These are phyloP conservation scores for Drosophila conformis DNA, from an alignment of 2,888 invertebrate genomes.

Conservation along the genomic window DNA sequence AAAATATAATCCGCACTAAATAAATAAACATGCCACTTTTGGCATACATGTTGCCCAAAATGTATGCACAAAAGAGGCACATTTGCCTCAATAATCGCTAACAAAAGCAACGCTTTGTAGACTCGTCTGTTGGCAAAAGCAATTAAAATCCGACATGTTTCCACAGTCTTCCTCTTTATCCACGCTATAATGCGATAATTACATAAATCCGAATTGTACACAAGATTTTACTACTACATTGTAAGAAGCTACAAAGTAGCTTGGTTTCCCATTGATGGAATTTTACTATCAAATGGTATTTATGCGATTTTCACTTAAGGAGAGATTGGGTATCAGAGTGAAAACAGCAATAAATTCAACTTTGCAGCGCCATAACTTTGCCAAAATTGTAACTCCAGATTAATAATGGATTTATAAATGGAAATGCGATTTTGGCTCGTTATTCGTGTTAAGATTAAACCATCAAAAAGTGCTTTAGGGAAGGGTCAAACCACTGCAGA, in stretches of 20 bases:
- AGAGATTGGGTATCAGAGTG: background rate
- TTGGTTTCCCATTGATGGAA: background rate
- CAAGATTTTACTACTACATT: background rate
- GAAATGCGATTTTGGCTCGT: too few relatives aligned
- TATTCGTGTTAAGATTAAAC: too few relatives aligned
- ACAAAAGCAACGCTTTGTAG: conserved; percentile 21
- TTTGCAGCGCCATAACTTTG: background rate
- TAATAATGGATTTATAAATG: too few relatives aligned
- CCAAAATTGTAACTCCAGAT: too few relatives aligned
- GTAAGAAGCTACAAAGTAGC: background rate
- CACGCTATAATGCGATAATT: background rate
- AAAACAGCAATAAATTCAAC: background rate
- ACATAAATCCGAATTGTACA: background rate
- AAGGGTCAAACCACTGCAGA: background rate
- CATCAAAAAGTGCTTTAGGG: background rate
- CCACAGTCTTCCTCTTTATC: background rate
- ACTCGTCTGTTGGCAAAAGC: conserved; percentile 19
- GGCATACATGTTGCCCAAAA: conserved; percentile 22
- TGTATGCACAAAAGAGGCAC: background rate
- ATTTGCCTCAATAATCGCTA: conserved; percentile 1
- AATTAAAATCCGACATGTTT: background rate
- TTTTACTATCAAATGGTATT: background rate
- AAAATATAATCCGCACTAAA: conserved; percentile 34
- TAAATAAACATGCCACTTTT: conserved; percentile 56
- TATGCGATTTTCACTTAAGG: background rate